These are phyloP conservation scores for Drosophila nigrodunni DNA, from an alignment of 1,140 invertebrate species.

Conservation along the genomic window DNA sequence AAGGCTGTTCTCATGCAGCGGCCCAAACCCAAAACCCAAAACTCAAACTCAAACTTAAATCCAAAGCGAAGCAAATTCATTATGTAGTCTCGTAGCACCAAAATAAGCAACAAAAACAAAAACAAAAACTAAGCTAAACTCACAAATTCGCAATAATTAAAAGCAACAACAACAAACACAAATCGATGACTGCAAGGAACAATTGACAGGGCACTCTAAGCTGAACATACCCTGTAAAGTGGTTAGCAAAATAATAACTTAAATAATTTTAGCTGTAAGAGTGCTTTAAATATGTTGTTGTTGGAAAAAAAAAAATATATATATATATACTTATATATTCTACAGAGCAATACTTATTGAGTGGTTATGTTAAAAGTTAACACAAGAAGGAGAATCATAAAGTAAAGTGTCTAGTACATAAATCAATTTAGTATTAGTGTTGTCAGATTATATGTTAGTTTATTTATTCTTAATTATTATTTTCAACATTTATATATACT, in stretches of 20 bases:
- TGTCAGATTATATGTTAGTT: too few species aligned
- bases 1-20: conserved; percentile 80
- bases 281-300: too few species aligned
- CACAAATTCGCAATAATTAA: conserved; percentile 70
- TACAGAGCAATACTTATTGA: too few species aligned
- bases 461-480: too few species aligned
- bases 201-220: conserved; percentile 35
- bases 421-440: too few species aligned
- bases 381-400: too few species aligned
- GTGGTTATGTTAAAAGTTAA: too few species aligned
- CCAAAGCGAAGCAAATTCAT: conserved; percentile 49
- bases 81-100: conserved; percentile 30
- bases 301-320: too few species aligned
- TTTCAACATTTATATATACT: too few species aligned
- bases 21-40: conserved; percentile 53
- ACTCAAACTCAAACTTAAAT: too few species aligned
- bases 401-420: too few species aligned
- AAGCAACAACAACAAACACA: conserved; percentile 54
- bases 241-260: neutral
- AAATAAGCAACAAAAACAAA: conserved; percentile 46
- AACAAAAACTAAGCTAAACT: conserved; percentile 63
- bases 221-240: neutral
- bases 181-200: conserved; percentile 70
- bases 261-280: neutral
- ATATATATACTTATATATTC: too few species aligned